Evolutionary conservation across 2,113 vertebrate genomes (phyloP).

Genomic region (Thryonomys swinderianus): DNA sequence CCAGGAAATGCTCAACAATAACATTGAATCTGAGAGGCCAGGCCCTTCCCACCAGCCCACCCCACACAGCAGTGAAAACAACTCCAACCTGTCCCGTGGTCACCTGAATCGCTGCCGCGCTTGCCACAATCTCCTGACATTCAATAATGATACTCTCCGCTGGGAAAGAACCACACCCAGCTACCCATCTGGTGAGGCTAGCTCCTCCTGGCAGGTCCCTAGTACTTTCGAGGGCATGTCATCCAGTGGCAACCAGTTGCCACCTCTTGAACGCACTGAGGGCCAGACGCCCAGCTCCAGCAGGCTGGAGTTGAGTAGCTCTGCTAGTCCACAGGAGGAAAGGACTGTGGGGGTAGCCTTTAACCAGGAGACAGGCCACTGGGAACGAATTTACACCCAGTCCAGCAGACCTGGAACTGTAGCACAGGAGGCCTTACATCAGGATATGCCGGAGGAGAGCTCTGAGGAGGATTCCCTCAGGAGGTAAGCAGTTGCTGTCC

Average conservation of each 20-base stretch:
- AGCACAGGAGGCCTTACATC: slow-evolving; percentile 98
- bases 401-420: slow-evolving; percentile 91
- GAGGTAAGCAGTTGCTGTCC: slow-evolving; percentile 88
- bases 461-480: slow-evolving; percentile 98
- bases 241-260: slow-evolving; percentile 88
- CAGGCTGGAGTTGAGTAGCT: slow-evolving; percentile 90
- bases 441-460: slow-evolving; percentile 98
- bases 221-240: slow-evolving; percentile 89
- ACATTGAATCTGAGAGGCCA: slow-evolving; percentile 94
- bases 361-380: slow-evolving; percentile 98
- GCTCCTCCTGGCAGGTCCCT: slow-evolving; percentile 87
- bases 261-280: slow-evolving; percentile 89
- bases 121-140: slow-evolving; percentile 99
- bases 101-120: slow-evolving; percentile 98
- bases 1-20: slow-evolving; percentile 97
- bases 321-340: slow-evolving; percentile 91
- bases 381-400: slow-evolving; percentile 97
- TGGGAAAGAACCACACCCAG: slow-evolving; percentile 96
- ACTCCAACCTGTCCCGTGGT: slow-evolving; percentile 91
- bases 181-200: slow-evolving; percentile 89
- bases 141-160: slow-evolving; percentile 98
- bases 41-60: slow-evolving; percentile 92
- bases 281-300: slow-evolving; percentile 86
- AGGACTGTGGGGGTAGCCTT: slow-evolving; percentile 97
- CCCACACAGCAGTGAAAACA: slow-evolving; percentile 91